Evolutionary conservation across 2,797 vertebrate species (phyloP), one percentile per base, ranked within the genome.

Genomic region (Linurgus olivaceus): DNA sequence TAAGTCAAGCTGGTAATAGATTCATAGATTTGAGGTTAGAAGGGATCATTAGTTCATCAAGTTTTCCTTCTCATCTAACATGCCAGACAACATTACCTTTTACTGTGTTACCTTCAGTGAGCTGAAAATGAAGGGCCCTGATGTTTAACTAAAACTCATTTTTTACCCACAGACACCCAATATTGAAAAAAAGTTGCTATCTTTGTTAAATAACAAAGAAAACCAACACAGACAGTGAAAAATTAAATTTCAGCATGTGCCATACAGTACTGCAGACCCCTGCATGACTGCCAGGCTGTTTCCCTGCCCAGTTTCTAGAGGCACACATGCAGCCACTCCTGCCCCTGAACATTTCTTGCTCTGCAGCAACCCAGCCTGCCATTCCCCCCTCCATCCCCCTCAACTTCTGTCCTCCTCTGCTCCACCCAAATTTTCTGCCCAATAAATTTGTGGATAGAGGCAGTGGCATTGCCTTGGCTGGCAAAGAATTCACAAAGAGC

Each of bases 291-390:
- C 20, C 38, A 58, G 29, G 24, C 28, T 4, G 0, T 44, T 91
- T 72, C 21, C 23, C 4, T 45, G 33, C 10, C 19, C 24, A 4
- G 7, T 54, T 70, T 72, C 38, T 21, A 33, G 7, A 13, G 16
- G 4, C 31, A 15, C 0, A 0, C 4, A 8, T 0, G 1, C 20
- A 66, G 3, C 1, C 0, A 1, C 23, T 33, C 31, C 40, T 63
- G 13, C 17, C 17, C 16, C 9, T 9, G 7, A 35, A 10, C 2
- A 0, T 10, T 13, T 26, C 40, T 26, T 17, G 16, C 44, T 58
- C 47, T 44, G 37, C 57, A 83, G 44, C 8, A 31, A 7, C 11
- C 6, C 28, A 71, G 23, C 5, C 31, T 57, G 29, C 4, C 17
- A 10, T 19, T 63, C 17, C 21, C 26, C 40, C 2, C 3, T 2